Conservation (phyloP, 2,113 vertebrate genomes). For the Thinocorus orbignyianus region DNA sequence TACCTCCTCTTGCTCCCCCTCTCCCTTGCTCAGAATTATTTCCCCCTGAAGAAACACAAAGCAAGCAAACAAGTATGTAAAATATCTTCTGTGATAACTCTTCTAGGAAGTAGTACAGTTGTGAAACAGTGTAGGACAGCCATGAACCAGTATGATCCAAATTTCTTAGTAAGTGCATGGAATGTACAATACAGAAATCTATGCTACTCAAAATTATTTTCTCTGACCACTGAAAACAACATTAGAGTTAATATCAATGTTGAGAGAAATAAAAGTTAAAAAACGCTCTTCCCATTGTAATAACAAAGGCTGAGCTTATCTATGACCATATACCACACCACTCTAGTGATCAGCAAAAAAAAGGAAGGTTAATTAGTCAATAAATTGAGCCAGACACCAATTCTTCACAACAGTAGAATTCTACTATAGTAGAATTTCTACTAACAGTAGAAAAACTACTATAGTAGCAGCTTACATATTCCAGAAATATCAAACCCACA, state of each 20-base stretch:
- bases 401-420: background rate
- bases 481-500: background rate
- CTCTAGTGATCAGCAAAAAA: background rate
- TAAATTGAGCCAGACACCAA: background rate
- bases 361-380: background rate
- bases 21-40: background rate
- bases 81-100: background rate
- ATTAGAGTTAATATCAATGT: background rate
- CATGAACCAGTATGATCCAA: background rate
- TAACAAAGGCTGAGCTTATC: background rate
- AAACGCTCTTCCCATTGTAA: background rate
- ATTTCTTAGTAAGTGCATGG: background rate
- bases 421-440: no score
- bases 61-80: background rate
- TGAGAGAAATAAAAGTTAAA: background rate
- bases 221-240: background rate
- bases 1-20: background rate
- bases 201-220: background rate
- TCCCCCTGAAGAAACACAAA: background rate
- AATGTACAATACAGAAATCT: background rate
- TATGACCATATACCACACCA: background rate
- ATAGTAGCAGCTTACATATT: background rate
- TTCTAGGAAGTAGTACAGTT: background rate
- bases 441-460: background rate
- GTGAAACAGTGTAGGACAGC: background rate